Base-by-base conservation (phyloP, 2,113 vertebrate genomes). In the Ctenodactylus gundi region DNA sequence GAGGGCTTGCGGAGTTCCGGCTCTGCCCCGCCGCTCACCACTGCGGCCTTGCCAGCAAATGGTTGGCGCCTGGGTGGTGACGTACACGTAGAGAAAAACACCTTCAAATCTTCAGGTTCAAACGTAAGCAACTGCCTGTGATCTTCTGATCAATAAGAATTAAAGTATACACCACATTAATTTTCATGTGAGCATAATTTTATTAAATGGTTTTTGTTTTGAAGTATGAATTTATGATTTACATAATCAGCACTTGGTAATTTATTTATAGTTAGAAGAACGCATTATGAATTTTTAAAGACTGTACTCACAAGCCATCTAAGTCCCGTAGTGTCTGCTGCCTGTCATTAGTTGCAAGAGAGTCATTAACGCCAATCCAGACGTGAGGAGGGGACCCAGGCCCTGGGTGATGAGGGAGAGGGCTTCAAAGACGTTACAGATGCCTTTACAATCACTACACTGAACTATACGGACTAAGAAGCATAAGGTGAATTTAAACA, bases 131-230 rank as follows among this genome's bases (percentile, higher is more conserved):
- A 41, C 1, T 96, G 95, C 80, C 94, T 93, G 75, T 78, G 14
- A 95, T 94, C 82, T 85, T 94, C 94, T 73, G 81, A 88, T 96
- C 92, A 93, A 85, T 76, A 57, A 97, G 94, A 97, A 95, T 95
- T 94, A 97, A 85, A 46, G 57, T 83, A 34, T 9, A 17, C 5
- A 96, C 75, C 81, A 83, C 72, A 96, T 97, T 95, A 95, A 96
- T 96, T 93, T 91, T 70, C 27, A 97, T 88, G 92, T 94, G 78
- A 90, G 41, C 65, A 87, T 91, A 96, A 97, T 84, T 90, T 68
- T 81, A 91, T 58, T 51, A 93, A 97, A 15, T 67, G 17, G 39
- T n/a, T 84, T n/a, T 94, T 75, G 25, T 85, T 94, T 91, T 65
- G 62, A 82, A 97, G 6, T 27, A 72, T 86, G 72, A 91, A 36